Base-by-base conservation (phyloP, 2,113 vertebrate genomes). In the Eubucco bourcierii region DNA sequence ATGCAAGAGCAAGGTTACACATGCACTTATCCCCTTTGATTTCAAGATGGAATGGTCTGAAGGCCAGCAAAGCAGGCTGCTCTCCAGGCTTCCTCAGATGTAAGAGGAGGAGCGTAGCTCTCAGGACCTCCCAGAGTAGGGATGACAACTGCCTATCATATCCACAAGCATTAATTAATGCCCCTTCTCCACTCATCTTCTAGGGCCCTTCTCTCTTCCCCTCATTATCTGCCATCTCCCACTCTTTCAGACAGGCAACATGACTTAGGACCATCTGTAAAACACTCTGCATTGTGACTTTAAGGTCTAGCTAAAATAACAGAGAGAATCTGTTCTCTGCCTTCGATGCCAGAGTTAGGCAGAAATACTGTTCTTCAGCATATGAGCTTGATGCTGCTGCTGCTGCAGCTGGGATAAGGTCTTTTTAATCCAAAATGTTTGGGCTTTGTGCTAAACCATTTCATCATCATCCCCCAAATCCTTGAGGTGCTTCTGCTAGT, bases 351-450 rank as follows among this genome's bases (percentile, higher is more conserved):
- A 2, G 63, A 2, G 63, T 72, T 44, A 59, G 74, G 70, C 6
- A 75, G 19, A 72, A 71, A 59, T 44, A 21, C 18, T 68, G 88
- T 82, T 65, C 31, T 39, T 39, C 37, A 72, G 50, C 39, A 80
- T 87, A 73, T 12, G 19, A 90, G 33, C 20, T 87, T n/a, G n/a
- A n/a, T n/a, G 55, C 21, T 65, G 70, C 44, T 56, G 19, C 37
- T 68, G 21, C 65, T 79, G 44, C 61, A 84, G 55, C 37, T 80
- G 17, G 25, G 37, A 60, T 96, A 78, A 87, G 19, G 58, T 44
- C 34, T 80, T 74, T 89, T 77, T 79, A 94, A 97, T 87, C 65
- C 89, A 90, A 95, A 95, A 95, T 65, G 18, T 81, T 92, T 67
- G 74, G 90, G 80, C 79, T 76, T 82, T 33, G 13, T 21, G 34